These are phyloP conservation scores for Oriolus oriolus DNA, from an alignment of 2,113 vertebrate species.

Conservation along the genomic window DNA sequence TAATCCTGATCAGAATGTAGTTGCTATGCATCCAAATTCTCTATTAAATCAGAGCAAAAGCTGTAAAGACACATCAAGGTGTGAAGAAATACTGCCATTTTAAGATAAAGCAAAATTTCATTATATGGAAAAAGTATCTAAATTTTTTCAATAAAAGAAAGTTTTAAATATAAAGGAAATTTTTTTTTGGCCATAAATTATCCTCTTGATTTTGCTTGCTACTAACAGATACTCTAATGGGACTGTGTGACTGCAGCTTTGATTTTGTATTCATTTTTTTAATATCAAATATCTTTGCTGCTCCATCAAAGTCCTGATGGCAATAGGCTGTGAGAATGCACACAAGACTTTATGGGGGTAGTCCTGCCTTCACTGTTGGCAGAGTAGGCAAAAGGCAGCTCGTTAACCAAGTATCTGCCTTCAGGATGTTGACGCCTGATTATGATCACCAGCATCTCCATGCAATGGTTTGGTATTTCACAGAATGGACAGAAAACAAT, in stretches of 20 bases:
- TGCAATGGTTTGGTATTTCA: neutral
- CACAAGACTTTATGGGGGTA: accelerated
- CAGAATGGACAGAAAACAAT: neutral
- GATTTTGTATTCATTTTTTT: neutral
- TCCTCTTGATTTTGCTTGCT: neutral
- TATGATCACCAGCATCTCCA: neutral
- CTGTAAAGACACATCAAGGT: neutral
- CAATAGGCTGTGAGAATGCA: neutral
- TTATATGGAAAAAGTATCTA: neutral
- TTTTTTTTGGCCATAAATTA: neutral
- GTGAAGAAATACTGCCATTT: neutral
- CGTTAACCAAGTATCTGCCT: neutral
- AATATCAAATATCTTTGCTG: neutral
- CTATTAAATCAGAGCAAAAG: neutral
- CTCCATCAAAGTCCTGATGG: neutral
- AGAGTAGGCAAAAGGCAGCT: neutral
- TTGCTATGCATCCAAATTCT: neutral
- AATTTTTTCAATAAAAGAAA: neutral
- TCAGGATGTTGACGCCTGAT: accelerated
- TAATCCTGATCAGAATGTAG: neutral
- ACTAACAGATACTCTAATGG: neutral
- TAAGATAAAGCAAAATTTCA: neutral
- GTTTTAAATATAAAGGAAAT: neutral
- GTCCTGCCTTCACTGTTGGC: neutral
- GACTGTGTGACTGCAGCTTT: neutral